Conservation (phyloP, 2,888 invertebrate species). For the Melanostoma scalare region DNA sequence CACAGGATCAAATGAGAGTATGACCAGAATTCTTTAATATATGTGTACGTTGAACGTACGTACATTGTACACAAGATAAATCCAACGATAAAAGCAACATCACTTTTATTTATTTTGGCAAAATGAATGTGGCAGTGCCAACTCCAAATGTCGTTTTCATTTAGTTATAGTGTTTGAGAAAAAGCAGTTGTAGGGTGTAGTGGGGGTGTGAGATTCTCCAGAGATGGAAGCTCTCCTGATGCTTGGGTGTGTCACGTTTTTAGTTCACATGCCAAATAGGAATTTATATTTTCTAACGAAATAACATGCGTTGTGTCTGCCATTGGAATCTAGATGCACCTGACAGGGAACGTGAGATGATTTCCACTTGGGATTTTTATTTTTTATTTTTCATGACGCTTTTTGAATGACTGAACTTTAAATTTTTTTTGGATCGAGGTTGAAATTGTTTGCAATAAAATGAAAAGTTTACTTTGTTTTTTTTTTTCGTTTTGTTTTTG, state of each 20-base stretch:
- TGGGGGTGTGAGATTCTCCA: background rate
- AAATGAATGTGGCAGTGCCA: slow-evolving; percentile 41
- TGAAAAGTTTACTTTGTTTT: background rate
- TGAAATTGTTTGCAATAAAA: background rate
- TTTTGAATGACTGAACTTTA: slow-evolving; percentile 25
- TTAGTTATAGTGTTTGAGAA: slow-evolving; percentile 35
- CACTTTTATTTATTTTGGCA: slow-evolving; percentile 40
- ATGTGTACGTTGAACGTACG: background rate
- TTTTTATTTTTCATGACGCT: slow-evolving; percentile 4
- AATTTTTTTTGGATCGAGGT: background rate
- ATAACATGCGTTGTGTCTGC: slow-evolving; percentile 27
- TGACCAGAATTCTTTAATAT: background rate
- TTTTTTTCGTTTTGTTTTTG: background rate
- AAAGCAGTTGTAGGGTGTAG: background rate
- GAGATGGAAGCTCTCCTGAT: slow-evolving; percentile 22
- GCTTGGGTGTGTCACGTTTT: slow-evolving; percentile 48
- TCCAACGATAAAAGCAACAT: slow-evolving; percentile 44
- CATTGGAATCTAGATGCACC: slow-evolving; percentile 40
- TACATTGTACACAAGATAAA: slow-evolving; percentile 14
- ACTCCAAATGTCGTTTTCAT: slow-evolving; percentile 46
- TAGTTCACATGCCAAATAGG: slow-evolving; percentile 56
- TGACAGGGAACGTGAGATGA: slow-evolving; percentile 50
- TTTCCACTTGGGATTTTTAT: slow-evolving; percentile 34
- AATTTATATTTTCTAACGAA: slow-evolving; percentile 34
- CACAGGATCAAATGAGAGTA: slow-evolving; percentile 26